These are phyloP conservation scores for Scylla paramamosain DNA, from an alignment of 1,140 invertebrate species.

Conservation along the genomic window DNA sequence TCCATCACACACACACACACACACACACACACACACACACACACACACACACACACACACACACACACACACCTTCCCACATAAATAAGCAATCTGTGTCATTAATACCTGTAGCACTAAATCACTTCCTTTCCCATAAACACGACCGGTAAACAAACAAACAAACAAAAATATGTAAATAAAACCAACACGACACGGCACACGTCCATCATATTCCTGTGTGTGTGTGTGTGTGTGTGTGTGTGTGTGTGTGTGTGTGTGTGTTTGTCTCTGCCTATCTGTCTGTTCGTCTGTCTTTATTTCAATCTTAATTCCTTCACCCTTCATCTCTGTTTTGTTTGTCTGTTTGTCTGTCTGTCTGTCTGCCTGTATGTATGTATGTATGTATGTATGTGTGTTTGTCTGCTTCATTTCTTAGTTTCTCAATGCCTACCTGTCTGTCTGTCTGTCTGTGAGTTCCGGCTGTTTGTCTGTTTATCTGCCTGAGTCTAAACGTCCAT, in stretches of 20 bases:
- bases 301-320: too few species aligned
- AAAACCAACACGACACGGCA: background rate
- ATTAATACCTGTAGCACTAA: background rate
- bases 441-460: too few species aligned
- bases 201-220: background rate
- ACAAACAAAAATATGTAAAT: background rate
- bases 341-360: background rate
- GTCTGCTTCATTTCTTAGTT: background rate
- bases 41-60: background rate
- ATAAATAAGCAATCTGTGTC: background rate
- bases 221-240: too few species aligned
- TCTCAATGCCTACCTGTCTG: too few species aligned
- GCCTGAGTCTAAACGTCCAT: too few species aligned
- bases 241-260: too few species aligned
- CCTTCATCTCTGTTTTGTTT: too few species aligned
- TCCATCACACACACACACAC: slow-evolving; percentile 33
- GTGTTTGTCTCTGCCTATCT: too few species aligned
- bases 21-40: slow-evolving; percentile 7
- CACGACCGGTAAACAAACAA: background rate
- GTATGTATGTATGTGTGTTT: background rate
- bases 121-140: background rate
- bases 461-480: too few species aligned
- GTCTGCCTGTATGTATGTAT: background rate
- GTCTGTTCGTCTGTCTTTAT: too few species aligned
- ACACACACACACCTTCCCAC: background rate